Evolutionary conservation across 2,797 vertebrate species (phyloP), one percentile per base, ranked within the genome.

Genomic region (Halcyon leucocephala): DNA sequence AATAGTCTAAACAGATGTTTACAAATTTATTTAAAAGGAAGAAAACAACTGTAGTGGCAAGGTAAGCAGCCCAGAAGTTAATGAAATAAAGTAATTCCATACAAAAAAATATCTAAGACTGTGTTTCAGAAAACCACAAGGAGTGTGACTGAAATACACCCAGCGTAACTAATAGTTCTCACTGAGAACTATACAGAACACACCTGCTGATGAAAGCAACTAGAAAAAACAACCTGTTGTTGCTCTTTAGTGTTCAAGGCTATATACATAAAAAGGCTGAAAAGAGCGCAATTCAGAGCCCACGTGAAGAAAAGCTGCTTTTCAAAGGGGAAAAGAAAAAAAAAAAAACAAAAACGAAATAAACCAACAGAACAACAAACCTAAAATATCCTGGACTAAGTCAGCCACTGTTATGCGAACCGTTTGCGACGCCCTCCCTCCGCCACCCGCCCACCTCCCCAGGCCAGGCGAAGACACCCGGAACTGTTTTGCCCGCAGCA

Each of bases 141-240:
- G 0, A 48, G 29, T 1, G 2, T 4, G 35, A 46, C 26, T 19
- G 31, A 51, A 42, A 62, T 1, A 21, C 3, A n/a, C 18, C 33
- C 25, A 7, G 39, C 7, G 2, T 0, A 46, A 42, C 44, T 11
- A 6, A 13, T 2, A 31, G 0, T 62, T 48, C 41, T 22, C n/a
- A n/a, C n/a, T n/a, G n/a, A n/a, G n/a, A n/a, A n/a, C n/a, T n/a
- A n/a, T n/a, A n/a, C n/a, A n/a, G n/a, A n/a, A n/a, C n/a, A 37
- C 67, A 90, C 44, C 65, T 57, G 37, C 42, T 31, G 48, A 55
- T 17, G n/a, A 17, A 69, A 64, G 31, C 64, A 18, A 14, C 31
- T 6, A 9, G 11, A n/a, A 46, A 22, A 54, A 72, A 29, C 84
- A 85, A 96, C 93, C 91, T 96, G 86, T 94, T 93, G 93, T 58